A percentile compares a stretch with the other conserved stretches of the same genome.
phyloP scores from a whole-genome alignment of 2,797 vertebrate species.

The Botia almorhae region DNA sequence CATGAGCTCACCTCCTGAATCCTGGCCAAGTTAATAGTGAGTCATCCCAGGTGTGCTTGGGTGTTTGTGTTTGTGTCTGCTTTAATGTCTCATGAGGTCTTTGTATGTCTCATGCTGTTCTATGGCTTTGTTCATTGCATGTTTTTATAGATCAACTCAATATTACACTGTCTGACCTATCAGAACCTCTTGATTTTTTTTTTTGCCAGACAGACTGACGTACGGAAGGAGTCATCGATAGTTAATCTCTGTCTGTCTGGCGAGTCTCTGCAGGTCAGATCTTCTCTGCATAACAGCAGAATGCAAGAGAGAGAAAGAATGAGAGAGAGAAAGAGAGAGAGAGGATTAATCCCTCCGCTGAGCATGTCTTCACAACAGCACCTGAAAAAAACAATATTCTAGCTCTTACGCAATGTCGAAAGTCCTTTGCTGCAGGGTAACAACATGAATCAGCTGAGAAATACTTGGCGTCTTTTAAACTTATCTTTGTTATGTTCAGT shows the following conservation, averaged over 20 bases:
- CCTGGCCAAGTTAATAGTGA: constrained; percentile 54
- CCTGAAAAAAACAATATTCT: background rate
- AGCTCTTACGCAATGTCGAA: constrained; percentile 26
- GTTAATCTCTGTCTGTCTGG: constrained; percentile 35
- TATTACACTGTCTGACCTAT: constrained; percentile 3
- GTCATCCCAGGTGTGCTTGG: constrained; percentile 60
- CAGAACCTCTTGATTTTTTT: constrained; percentile 16
- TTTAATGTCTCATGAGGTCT: constrained; percentile 36
- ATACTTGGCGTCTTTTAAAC: background rate
- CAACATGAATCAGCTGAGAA: constrained; percentile 44
- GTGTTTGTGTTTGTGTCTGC: constrained; percentile 50
- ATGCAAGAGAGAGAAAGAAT: background rate
- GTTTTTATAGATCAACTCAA: constrained; percentile 15
- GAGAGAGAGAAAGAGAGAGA: background rate
- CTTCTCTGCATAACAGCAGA: too few relatives aligned
- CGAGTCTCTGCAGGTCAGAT: constrained; percentile 39
- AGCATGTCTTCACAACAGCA: constrained; percentile 25
- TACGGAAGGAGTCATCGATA: constrained; percentile 17
- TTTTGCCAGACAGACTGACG: constrained; percentile 16
- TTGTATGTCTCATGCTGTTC: constrained; percentile 31
- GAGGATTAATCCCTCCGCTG: constrained; percentile 5
- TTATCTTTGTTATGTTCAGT: background rate
- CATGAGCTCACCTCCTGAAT: constrained; percentile 57
- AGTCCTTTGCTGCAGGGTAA: constrained; percentile 24
- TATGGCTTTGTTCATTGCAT: constrained; percentile 24